Evolutionary conservation across 2,888 invertebrate species (phyloP), one percentile per base, ranked within the genome.

Genomic region (Rhopalosiphum nymphaeae): DNA sequence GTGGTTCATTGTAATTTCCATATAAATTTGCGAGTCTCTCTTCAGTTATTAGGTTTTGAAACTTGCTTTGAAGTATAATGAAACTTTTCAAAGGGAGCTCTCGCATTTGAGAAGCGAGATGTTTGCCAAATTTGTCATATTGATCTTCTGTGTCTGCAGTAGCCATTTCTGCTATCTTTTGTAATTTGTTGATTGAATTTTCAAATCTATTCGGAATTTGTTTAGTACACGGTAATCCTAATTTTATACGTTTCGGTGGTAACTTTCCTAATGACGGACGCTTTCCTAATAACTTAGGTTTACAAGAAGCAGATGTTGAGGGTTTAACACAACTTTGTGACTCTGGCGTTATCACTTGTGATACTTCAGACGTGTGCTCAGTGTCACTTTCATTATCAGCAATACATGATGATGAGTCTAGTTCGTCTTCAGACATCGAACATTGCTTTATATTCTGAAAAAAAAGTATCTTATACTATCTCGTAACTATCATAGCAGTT

Each of bases 401-500:
- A 87, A 87, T 87, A 87, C 86, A 49, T 87, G 86, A 87, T 87
- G 86, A 87, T 87, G 86, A 87, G 49, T 87, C 86, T 87, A 87
- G 29, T 87, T 87, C 86, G 86, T 87, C 49, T 87, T 87, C 86
- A 87, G 86, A 85, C 86, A 87, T 87, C 49, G 49, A 87, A 87
- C 86, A 87, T 87, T 87, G 49, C 49, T 87, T 13, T 87, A 49
- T 87, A 87, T 87, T 46, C 86, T 49, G 86, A 87, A 87, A 87
- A 86, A 87, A 87, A 87, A 49, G 49, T 13, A 49, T 49, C 49
- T 49, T 49, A 49, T 49, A 49, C 13, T 49, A 49, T 49, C 49
- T 49, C 49, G 49, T 87, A 49, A 87, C 86, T 87, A 49, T 87
- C 86, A 87, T 46, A 87, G 29, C 49, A n/a, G 86, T 87, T 49